A percentile compares a stretch with the other conserved stretches of the same genome.
phyloP scores from a whole-genome alignment of 2,797 vertebrate species.

The Catostomus latipinnis region DNA sequence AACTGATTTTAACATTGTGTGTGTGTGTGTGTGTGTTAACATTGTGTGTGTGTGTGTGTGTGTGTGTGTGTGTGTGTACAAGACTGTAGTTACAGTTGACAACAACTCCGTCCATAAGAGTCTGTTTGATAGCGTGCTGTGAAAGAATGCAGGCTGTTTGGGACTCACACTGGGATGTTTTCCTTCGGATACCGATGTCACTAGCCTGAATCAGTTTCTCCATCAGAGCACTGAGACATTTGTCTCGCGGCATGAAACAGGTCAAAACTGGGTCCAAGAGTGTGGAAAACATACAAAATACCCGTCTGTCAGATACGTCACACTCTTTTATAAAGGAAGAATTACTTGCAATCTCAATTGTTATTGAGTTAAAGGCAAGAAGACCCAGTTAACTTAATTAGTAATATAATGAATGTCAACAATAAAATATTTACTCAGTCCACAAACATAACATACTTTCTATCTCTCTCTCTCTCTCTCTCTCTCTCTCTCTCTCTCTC shows the following conservation, averaged over 20 bases:
- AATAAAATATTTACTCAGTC: too few species aligned
- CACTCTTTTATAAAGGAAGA: neutral
- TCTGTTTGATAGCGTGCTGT: neutral
- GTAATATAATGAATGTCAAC: neutral
- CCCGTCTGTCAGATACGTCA: too few species aligned
- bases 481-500: too few species aligned
- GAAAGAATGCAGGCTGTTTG: conserved; percentile 25
- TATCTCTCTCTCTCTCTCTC: too few species aligned
- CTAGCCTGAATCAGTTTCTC: conserved; percentile 6
- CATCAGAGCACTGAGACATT: conserved; percentile 1
- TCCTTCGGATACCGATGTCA: conserved; percentile 25
- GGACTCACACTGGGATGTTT: conserved; percentile 20
- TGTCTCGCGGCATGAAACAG: conserved; percentile 30
- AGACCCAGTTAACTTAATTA: neutral
- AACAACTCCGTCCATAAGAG: too few species aligned
- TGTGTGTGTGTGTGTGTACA: too few species aligned
- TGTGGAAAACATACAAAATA: conserved; percentile 17
- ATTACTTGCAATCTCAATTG: conserved; percentile 2
- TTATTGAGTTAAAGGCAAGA: neutral
- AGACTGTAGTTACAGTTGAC: too few species aligned
- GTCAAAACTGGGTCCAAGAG: conserved; percentile 36
- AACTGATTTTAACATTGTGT: too few species aligned
- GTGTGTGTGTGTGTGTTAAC: too few species aligned
- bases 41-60: too few species aligned
- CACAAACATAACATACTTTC: too few species aligned